Evolutionary conservation across 2,113 vertebrate species (phyloP), one percentile per base, ranked within the genome.

Genomic region (Malurus elegans): DNA sequence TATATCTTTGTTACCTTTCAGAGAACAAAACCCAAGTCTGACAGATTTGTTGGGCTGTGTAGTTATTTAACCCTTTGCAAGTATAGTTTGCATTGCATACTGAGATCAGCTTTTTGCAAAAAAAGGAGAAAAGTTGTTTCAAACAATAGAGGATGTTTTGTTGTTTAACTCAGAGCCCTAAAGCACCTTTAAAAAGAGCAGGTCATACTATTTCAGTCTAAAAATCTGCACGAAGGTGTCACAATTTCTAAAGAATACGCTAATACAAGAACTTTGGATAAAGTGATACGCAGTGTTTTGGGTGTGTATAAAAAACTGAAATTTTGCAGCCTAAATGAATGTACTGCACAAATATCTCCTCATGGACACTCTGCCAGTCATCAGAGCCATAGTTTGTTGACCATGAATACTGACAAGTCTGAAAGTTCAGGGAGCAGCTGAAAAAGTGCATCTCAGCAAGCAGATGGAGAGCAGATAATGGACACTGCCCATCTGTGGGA

Each of bases 111-210:
- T 20, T 34, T 54, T 40, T 64, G 48, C 34, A 84, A 87, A 45
- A 45, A 79, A 79, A 93, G 21, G 23, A 74, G 21, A 90, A 93
- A 95, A 95, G 95, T 85, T 62, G 57, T 96, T 97, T 97, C 97
- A 97, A 97, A 97, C 61, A 97, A 93, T 84, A 95, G 79, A 58
- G 86, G 65, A 90, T 95, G 79, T 96, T 97, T 97, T 96, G 61
- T 78, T 97, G 72, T 92, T 90, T 94, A 91, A 88, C 58, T 87
- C 31, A 36, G 80, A 94, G 76, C 48, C 96, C 84, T 96, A 96
- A 97, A 93, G 8, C n/a, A 93, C 80, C 65, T 96, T 97, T 97
- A 89, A 92, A 93, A 96, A 90, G 62, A 96, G 94, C 78, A 80
- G 57, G 79, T 92, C 73, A 79, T 94, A 91, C 61, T 70, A 97